These are phyloP conservation scores for Periophthalmus magnuspinnatus DNA, from an alignment of 2,797 vertebrate genomes.

Conservation along the genomic window DNA sequence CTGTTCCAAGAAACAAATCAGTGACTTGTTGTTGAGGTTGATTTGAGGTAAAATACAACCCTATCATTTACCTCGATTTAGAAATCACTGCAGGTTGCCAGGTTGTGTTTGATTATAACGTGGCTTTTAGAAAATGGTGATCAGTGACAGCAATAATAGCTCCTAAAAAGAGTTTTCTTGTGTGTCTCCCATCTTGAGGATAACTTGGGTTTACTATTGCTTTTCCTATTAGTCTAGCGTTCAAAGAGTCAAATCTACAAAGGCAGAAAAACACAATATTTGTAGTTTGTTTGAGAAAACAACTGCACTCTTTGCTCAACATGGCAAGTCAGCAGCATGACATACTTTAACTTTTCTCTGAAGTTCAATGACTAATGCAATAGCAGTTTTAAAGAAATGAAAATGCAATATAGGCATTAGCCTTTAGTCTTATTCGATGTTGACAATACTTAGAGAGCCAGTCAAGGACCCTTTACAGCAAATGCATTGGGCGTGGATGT, in stretches of 20 bases:
- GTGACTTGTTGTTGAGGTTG: constrained; percentile 14
- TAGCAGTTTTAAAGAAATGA: too few relatives aligned
- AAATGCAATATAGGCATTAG: too few relatives aligned
- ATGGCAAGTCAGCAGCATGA: too few relatives aligned
- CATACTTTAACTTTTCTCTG: too few relatives aligned
- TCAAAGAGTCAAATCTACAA: constrained; percentile 30
- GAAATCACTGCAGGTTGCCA: constrained; percentile 39
- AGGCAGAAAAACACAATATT: not conserved
- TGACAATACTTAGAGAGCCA: too few relatives aligned
- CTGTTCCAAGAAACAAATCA: constrained; percentile 24
- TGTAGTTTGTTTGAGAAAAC: too few relatives aligned
- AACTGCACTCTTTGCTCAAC: too few relatives aligned
- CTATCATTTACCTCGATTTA: constrained; percentile 1
- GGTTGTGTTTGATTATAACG: constrained; percentile 19
- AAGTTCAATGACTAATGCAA: too few relatives aligned
- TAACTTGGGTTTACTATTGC: constrained; percentile 10
- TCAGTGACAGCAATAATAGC: constrained; percentile 28
- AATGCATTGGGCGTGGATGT: not conserved
- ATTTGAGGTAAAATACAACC: constrained; percentile 29
- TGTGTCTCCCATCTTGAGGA: not conserved
- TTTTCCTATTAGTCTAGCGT: constrained; percentile 14
- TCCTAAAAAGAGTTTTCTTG: constrained; percentile 20
- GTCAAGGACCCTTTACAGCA: too few relatives aligned
- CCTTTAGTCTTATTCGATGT: too few relatives aligned
- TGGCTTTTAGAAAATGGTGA: constrained; percentile 31